Evolutionary conservation across 2,888 invertebrate genomes (phyloP).

Genomic region (Microplitis deprimator): DNA sequence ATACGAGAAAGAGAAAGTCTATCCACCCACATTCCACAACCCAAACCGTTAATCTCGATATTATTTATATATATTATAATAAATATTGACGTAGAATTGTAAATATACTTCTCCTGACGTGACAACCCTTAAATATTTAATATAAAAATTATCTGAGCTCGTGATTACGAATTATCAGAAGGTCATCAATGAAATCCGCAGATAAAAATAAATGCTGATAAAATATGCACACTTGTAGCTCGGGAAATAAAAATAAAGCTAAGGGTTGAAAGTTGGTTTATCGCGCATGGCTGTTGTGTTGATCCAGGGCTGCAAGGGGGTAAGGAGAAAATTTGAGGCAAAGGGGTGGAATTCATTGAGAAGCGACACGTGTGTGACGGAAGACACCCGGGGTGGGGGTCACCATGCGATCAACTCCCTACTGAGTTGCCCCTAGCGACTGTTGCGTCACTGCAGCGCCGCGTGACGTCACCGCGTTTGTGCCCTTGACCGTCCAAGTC

Average conservation of each 20-base stretch:
- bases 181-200: conserved; percentile 16
- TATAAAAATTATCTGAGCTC: not conserved
- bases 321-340: conserved; percentile 40
- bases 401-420: conserved; percentile 61
- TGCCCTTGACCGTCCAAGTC: conserved; percentile 66
- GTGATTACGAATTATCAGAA: conserved; percentile 20
- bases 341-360: conserved; percentile 62
- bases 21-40: conserved; percentile 34
- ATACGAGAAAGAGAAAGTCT: conserved; percentile 30
- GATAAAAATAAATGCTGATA: conserved; percentile 8
- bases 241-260: not conserved
- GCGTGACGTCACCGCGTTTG: conserved; percentile 67
- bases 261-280: not conserved
- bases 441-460: conserved; percentile 68
- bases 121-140: not conserved
- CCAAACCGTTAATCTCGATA: conserved; percentile 14
- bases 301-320: conserved; percentile 25
- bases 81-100: not conserved
- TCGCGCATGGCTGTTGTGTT: conserved; percentile 1
- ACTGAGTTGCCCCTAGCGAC: conserved; percentile 65
- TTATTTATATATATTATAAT: conserved; percentile 11
- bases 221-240: not conserved
- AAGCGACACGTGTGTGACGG: conserved; percentile 62
- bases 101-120: not conserved
- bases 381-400: conserved; percentile 53